Evolutionary conservation across 2,797 vertebrate species (phyloP).

Genomic region (Dipus sagitta): DNA sequence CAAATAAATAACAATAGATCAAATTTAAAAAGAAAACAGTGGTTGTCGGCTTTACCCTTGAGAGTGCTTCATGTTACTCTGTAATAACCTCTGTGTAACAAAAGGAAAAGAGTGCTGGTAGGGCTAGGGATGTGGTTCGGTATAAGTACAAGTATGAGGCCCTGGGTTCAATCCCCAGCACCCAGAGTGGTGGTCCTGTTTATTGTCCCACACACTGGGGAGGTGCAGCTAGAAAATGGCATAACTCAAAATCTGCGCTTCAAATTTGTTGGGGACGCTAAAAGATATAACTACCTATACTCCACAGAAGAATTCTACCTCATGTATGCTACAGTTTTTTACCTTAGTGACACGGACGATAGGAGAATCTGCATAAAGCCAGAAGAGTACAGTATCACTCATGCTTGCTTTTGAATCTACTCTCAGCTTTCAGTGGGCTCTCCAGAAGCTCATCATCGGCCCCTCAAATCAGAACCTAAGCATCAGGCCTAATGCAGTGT

Average conservation of each 20-base stretch:
- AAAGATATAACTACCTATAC: neutral
- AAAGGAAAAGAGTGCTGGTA: neutral
- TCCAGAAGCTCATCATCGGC: neutral
- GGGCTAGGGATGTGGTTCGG: neutral
- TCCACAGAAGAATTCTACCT: neutral
- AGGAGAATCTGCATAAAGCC: slow-evolving; percentile 19
- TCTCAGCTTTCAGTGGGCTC: slow-evolving; percentile 28
- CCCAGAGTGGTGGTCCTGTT: neutral
- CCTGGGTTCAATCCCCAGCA: neutral
- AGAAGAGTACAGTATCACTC: neutral
- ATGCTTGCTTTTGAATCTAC: neutral
- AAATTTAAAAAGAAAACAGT: neutral
- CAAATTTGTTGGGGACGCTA: neutral
- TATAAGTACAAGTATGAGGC: neutral
- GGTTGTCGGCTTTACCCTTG: neutral
- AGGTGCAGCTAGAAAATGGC: slow-evolving; percentile 17
- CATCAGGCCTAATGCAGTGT: neutral
- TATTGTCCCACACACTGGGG: neutral
- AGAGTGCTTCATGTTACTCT: too few species aligned
- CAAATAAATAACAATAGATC: too few species aligned
- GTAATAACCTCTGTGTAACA: neutral
- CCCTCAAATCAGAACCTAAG: neutral
- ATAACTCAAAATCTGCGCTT: neutral
- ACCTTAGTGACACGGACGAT: neutral
- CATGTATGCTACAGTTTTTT: neutral